Evolutionary conservation across 1,140 invertebrate species (phyloP), one percentile per base, ranked within the genome.

Genomic region (Sycophila sp.): DNA sequence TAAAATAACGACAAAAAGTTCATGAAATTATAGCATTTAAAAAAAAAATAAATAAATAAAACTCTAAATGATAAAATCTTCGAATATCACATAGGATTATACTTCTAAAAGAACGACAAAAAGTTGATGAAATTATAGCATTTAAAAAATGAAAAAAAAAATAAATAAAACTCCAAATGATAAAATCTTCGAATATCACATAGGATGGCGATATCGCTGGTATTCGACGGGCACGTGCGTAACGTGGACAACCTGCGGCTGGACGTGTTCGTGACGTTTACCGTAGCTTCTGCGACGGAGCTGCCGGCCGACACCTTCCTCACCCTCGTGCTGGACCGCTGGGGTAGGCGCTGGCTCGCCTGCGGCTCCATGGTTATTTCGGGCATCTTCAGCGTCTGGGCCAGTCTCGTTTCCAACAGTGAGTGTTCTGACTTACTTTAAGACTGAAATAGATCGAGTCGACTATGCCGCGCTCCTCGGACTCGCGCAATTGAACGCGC

Each of bases 181-280:
- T n/a, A n/a, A n/a, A n/a, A n/a, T n/a, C n/a, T n/a, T n/a, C n/a
- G n/a, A n/a, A n/a, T 58, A 65, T 17, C 13, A 13, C 70, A 11
- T 71, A 91, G 90, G 90, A 95, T 96, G 92, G 89, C 90, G 11
- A 92, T 96, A 64, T 94, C 93, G 1, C 78, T 96, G 79, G 91
- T 94, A 1, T 96, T 96, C 77, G 94, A 96, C 75, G 94, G 94
- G 1, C 94, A 96, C 78, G 94, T 95, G 2, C 86, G 94, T 77
- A 94, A 94, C 75, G 93, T 95, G 1, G 92, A 93, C 19, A 92
- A 93, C 36, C 84, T 96, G 7, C 93, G 92, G 1, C 81, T 95
- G 71, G 90, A 95, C 75, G 88, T 95, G 2, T 96, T 95, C 78
- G 77, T 94, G 30, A 94, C 94, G 1, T 96, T 96, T 78, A 94